A percentile compares a stretch with the other conserved stretches of the same genome.
Evolutionary conservation across 2,113 vertebrate species (phyloP).

Genomic region (Cyrtonyx montezumae): DNA sequence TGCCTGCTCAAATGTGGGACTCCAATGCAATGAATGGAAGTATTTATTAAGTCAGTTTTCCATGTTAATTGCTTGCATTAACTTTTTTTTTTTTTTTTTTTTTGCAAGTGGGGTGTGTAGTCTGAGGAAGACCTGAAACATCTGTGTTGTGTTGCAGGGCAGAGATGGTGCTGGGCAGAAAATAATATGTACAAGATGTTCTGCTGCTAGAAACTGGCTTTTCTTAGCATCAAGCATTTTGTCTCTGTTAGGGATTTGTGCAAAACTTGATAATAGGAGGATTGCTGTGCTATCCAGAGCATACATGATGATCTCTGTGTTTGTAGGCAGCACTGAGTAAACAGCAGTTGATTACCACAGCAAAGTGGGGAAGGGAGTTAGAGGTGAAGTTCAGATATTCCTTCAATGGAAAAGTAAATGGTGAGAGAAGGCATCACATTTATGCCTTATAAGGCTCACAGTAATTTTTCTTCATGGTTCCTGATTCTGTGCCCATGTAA

Average conservation of each 20-base stretch:
- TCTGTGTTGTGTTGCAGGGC: neutral
- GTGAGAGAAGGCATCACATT: neutral
- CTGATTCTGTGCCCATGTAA: neutral
- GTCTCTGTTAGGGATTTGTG: neutral
- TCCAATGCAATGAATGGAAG: neutral
- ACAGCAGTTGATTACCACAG: neutral
- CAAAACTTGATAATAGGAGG: neutral
- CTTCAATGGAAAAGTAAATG: neutral
- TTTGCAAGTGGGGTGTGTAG: neutral
- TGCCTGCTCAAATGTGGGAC: neutral
- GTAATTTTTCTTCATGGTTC: neutral
- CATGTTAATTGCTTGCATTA: neutral
- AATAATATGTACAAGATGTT: neutral
- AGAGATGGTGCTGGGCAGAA: neutral
- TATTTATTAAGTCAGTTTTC: neutral
- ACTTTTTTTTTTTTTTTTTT: neutral
- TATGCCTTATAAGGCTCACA: neutral
- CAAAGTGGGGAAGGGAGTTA: accelerated
- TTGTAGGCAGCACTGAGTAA: neutral
- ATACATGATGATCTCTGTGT: neutral
- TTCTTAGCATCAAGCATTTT: neutral
- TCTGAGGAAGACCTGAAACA: neutral
- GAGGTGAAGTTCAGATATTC: neutral
- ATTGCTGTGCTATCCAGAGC: neutral
- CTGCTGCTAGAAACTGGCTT: neutral